Evolutionary conservation across 2,113 vertebrate species (phyloP).

Genomic region (Motacilla alba): DNA sequence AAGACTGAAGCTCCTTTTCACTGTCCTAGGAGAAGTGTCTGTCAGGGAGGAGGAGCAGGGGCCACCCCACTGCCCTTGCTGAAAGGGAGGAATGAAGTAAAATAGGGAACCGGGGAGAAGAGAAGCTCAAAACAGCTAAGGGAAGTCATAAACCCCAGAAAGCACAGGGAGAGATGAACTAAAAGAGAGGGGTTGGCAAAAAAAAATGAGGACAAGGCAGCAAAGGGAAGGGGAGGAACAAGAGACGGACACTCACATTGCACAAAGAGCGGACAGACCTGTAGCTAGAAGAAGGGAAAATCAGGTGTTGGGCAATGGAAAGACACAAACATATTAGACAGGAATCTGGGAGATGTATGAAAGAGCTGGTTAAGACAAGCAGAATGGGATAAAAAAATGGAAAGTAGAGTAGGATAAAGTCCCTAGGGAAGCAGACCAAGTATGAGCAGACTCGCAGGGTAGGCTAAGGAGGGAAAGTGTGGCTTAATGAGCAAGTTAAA

Average conservation of each 20-base stretch:
- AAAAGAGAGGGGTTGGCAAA: not conserved
- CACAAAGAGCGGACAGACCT: not conserved
- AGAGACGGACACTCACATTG: not conserved
- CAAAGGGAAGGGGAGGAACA: not conserved
- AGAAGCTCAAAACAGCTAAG: not conserved
- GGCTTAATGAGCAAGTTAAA: not conserved
- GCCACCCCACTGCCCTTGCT: rapidly evolving
- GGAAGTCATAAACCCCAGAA: not conserved
- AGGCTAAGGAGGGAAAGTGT: not conserved
- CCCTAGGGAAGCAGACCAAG: not conserved
- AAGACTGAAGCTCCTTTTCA: not conserved
- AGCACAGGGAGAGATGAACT: not conserved
- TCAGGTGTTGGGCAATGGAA: not conserved
- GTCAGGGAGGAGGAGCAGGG: not conserved
- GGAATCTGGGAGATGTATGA: not conserved
- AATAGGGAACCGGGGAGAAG: not conserved
- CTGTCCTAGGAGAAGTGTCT: not conserved
- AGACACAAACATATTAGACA: not conserved
- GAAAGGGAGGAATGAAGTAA: not conserved
- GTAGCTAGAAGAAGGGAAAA: not conserved
- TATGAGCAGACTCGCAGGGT: not conserved
- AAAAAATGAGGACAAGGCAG: not conserved
- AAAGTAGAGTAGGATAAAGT: not conserved
- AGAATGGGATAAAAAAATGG: not conserved
- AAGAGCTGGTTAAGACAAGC: not conserved